These are phyloP conservation scores for Hoplias malabaricus DNA, from an alignment of 2,113 vertebrate species.

Conservation along the genomic window DNA sequence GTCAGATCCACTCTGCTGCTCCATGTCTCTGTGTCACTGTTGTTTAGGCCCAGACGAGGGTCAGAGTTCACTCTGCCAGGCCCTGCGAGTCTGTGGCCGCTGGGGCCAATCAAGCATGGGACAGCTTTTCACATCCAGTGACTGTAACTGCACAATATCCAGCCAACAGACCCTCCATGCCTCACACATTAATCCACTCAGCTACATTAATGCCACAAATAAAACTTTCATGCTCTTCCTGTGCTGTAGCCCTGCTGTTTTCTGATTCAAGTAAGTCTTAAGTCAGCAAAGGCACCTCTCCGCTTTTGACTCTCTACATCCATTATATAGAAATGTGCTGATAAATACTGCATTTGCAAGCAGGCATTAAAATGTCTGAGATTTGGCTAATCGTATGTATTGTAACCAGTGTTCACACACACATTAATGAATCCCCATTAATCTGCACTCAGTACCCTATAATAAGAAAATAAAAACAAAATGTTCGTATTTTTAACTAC, in stretches of 20 bases:
- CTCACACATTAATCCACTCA: slow-evolving; percentile 43
- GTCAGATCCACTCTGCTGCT: slow-evolving; percentile 37
- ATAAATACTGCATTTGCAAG: not conserved
- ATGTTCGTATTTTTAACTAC: too few relatives aligned
- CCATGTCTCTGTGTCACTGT: slow-evolving; percentile 42
- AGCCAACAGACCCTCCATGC: slow-evolving; percentile 13
- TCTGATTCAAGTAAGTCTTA: slow-evolving; percentile 4
- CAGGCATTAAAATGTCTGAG: not conserved
- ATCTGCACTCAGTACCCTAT: too few relatives aligned
- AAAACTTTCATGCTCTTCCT: slow-evolving; percentile 35
- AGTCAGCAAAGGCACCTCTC: slow-evolving; percentile 6
- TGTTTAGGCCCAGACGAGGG: slow-evolving; percentile 26
- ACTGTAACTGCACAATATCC: slow-evolving; percentile 22
- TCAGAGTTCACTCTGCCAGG: slow-evolving; percentile 46
- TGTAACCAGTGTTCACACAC: too few relatives aligned
- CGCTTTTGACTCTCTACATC: not conserved
- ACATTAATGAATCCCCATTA: too few relatives aligned
- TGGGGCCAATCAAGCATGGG: slow-evolving; percentile 38
- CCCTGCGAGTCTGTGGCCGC: slow-evolving; percentile 4
- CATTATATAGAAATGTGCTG: not conserved
- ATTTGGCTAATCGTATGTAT: not conserved
- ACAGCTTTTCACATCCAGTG: slow-evolving; percentile 49
- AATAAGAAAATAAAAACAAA: too few relatives aligned
- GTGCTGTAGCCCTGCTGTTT: slow-evolving; percentile 24
- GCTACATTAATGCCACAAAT: slow-evolving; percentile 35